Percentiles rank a stretch among this genome's conserved stretches.
These are phyloP conservation scores for Nyctibius bracteatus DNA, from an alignment of 2,113 vertebrate species.

Conservation along the genomic window DNA sequence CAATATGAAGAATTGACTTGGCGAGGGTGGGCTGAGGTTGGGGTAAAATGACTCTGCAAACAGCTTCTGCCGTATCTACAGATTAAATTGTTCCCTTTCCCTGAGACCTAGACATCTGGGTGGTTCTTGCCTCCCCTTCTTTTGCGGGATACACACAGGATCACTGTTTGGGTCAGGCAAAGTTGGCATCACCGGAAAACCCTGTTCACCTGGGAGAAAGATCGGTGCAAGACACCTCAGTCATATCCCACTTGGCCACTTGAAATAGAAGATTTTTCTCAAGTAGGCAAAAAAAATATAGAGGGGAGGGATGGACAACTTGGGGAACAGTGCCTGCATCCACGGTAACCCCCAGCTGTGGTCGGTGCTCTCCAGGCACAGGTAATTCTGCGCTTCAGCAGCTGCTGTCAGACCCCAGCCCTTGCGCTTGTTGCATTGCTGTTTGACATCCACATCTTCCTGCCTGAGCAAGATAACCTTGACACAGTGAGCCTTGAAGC, in stretches of 20 bases:
- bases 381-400: not conserved
- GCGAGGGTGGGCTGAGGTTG: not conserved
- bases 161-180: not conserved
- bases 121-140: not conserved
- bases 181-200: not conserved
- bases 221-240: not conserved
- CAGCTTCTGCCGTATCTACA: not conserved
- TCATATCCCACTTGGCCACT: not conserved
- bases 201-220: not conserved
- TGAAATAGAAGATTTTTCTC: not conserved
- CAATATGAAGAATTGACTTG: not conserved
- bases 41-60: not conserved
- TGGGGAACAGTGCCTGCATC: not conserved
- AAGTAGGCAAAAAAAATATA: not conserved
- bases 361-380: not conserved
- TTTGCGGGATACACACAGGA: not conserved
- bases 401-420: not conserved
- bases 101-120: not conserved
- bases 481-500: not conserved
- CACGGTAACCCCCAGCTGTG: not conserved
- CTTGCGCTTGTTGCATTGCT: not conserved
- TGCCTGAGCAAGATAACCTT: conserved; percentile 3
- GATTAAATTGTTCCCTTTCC: not conserved
- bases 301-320: not conserved
- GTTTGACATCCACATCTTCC: not conserved